Evolutionary conservation across 2,888 invertebrate genomes (phyloP).

Genomic region (Cartodere bifasciata): DNA sequence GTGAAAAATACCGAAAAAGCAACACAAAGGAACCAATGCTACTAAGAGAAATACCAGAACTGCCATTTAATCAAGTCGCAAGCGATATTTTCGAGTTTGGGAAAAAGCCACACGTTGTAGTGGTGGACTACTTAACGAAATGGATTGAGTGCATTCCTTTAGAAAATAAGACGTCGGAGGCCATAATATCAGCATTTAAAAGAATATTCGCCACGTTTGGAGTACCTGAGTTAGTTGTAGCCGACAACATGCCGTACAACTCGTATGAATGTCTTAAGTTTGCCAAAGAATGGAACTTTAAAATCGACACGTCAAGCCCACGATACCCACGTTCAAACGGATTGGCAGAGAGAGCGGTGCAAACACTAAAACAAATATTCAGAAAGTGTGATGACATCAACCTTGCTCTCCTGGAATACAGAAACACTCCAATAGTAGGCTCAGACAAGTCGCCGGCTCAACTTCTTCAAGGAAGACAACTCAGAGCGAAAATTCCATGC

Average conservation of each 20-base stretch:
- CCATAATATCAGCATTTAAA: constrained; percentile 10
- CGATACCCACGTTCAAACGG: constrained; percentile 15
- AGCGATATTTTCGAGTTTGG: constrained; percentile 12
- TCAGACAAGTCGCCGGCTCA: no score
- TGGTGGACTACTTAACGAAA: constrained; percentile 19
- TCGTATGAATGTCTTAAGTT: constrained; percentile 13
- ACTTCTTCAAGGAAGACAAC: no score
- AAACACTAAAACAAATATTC: constrained; percentile 8
- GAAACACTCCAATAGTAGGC: no score
- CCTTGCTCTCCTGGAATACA: no score
- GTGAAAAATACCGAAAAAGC: constrained; percentile 11
- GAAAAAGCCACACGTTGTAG: constrained; percentile 14
- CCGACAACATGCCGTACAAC: constrained; percentile 15
- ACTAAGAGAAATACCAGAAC: constrained; percentile 10
- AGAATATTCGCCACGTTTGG: constrained; percentile 13
- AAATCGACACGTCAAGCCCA: constrained; percentile 14
- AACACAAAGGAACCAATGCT: constrained; percentile 12
- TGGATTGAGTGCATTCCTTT: constrained; percentile 17
- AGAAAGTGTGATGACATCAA: no score
- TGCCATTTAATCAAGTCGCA: constrained; percentile 15
- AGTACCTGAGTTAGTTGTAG: constrained; percentile 10
- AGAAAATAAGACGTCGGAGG: constrained; percentile 7
- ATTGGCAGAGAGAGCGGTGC: constrained; percentile 12
- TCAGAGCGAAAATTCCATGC: no score
- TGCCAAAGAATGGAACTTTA: constrained; percentile 14